phyloP scores from a whole-genome alignment of 1,140 invertebrate species.

The Diploscapter pachys region DNA sequence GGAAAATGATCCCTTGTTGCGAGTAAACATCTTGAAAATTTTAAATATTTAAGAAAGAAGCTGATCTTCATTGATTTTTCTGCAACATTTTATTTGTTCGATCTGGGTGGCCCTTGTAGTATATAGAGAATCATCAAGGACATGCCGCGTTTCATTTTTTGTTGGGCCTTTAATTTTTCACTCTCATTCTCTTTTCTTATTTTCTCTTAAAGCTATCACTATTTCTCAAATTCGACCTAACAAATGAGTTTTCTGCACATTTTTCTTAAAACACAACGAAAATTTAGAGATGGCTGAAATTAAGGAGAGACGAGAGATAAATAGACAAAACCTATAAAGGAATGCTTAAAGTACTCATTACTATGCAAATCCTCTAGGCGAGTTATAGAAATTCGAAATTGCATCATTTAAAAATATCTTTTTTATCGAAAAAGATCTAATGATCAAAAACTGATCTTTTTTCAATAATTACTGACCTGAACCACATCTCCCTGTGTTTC shows the following conservation, averaged over 20 bases:
- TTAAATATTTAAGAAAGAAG: not conserved
- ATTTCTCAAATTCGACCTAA: not conserved
- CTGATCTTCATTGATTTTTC: no score
- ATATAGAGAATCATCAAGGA: conserved; percentile 10
- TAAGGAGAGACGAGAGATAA: not conserved
- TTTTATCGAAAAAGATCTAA: not conserved
- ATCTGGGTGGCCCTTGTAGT: not conserved
- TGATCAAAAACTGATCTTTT: not conserved
- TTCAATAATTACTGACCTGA: conserved; percentile 14
- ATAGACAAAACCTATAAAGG: not conserved
- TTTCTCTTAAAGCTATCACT: not conserved
- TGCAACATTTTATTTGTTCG: not conserved
- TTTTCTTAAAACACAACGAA: not conserved
- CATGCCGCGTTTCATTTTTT: not conserved
- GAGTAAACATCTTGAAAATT: no score
- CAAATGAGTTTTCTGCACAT: not conserved
- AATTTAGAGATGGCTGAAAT: not conserved
- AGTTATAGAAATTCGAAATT: not conserved
- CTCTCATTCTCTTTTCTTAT: not conserved
- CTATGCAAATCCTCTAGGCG: not conserved
- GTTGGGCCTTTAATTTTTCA: not conserved
- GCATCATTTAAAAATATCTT: not conserved
- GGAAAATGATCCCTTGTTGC: not conserved
- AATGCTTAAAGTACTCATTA: not conserved
- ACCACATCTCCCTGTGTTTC: conserved; percentile 28